Percentiles rank a stretch among this genome's conserved stretches.
phyloP scores from a whole-genome alignment of 2,888 invertebrate species.

The Cremastobaeus sp. region DNA sequence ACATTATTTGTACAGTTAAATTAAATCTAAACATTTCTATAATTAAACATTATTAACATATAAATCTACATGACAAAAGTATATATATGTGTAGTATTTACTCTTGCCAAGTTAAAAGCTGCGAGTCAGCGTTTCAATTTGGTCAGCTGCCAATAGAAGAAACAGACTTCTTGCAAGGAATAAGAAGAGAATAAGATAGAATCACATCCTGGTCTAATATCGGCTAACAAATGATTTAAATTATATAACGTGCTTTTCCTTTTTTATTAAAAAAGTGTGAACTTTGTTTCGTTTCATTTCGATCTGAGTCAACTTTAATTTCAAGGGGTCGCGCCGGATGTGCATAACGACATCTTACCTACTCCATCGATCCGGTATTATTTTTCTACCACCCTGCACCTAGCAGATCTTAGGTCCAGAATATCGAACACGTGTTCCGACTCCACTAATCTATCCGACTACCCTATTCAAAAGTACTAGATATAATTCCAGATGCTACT shows the following conservation, averaged over 20 bases:
- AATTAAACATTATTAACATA: too few species aligned
- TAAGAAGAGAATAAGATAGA: conserved; percentile 53
- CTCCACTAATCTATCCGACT: conserved; percentile 74
- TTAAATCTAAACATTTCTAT: too few species aligned
- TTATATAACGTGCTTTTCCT: conserved; percentile 66
- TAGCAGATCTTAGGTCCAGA: conserved; percentile 63
- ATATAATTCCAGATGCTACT: conserved; percentile 75
- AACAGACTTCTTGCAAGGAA: conserved; percentile 62
- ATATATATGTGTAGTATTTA: too few species aligned
- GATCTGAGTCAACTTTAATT: conserved; percentile 60
- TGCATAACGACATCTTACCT: conserved; percentile 77
- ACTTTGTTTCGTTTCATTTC: conserved; percentile 49
- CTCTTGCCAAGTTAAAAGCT: conserved; percentile 45
- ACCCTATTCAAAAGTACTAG: conserved; percentile 64
- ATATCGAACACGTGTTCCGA: conserved; percentile 77
- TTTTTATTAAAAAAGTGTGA: conserved; percentile 55
- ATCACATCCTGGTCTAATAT: conserved; percentile 73
- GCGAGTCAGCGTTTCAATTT: conserved; percentile 71
- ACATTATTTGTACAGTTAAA: too few species aligned
- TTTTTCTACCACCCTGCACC: conserved; percentile 73
- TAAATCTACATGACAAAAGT: too few species aligned
- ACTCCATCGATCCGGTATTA: conserved; percentile 73
- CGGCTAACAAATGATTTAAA: conserved; percentile 68
- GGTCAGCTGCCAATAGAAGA: conserved; percentile 71
- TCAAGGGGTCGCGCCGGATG: conserved; percentile 72